Base-by-base conservation (phyloP, 2,797 vertebrate species). In the Salmo trutta region DNA sequence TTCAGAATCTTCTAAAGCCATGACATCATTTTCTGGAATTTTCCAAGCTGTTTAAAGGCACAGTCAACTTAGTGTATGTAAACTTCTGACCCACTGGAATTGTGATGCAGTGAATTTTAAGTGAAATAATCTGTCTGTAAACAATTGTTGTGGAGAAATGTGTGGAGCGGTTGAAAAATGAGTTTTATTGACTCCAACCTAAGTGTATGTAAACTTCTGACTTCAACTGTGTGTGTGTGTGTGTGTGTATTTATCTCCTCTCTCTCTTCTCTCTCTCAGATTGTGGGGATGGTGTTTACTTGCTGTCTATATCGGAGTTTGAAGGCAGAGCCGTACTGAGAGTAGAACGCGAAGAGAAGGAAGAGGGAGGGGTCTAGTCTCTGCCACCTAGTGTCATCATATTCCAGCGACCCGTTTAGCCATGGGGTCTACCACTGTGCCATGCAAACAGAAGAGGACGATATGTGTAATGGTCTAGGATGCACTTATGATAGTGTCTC, bases 241-340 rank as follows among this genome's bases (percentile, higher is more conserved):
- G 33, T 36, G 33, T 36, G 36, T 7, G 36, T 36, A 7, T 36
- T 6, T 65, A 10, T 65, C 62, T 27, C 12, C 24, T 65, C 21
- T 74, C 54, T 21, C 52, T 73, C 24, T 71, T 10, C 31, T 78
- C 2, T 73, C 3, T 33, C 27, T 33, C 78, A 99, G 98, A 94
- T 99, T 85, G 95, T 99, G 1, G 98, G 98, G 76, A 99, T 99
- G 98, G 93, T 98, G 89, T 98, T 99, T 87, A 99, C 98, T 3
- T 98, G 97, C 94, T 98, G 97, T 87, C 93, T 99, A 51, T 98
- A 99, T 86, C 94, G 89, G 87, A 98, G 92, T 91, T 92, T 98
- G 79, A 97, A 97, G 86, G 82, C 93, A 69, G 96, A 97, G 86
- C 96, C 96, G 0, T 97, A 96, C 84, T 95, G 89, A 79, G 79